Base-by-base conservation (phyloP, 2,797 vertebrate genomes). In the Sebastes kiyomatsui region DNA sequence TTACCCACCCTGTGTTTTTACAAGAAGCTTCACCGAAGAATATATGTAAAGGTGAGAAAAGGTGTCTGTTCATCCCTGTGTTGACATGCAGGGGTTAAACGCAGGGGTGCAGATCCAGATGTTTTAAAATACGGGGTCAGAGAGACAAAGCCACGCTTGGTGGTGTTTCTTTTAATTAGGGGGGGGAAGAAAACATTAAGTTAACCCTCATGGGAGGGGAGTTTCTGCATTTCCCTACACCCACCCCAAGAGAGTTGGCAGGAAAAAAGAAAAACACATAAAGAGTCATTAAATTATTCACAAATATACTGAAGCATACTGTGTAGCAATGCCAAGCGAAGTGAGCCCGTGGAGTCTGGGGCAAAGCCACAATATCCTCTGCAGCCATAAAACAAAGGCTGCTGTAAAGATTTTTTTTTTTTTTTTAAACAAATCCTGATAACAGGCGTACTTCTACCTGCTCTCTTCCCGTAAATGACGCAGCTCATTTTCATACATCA, bases 261-360 rank as follows among this genome's bases (percentile, higher is more conserved):
- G 66, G 27, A 22, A 72, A 86, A 84, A 66, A 88, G 58, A 86
- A 90, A 92, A 81, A 83, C 79, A 91, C 80, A 92, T 92, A 92
- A 92, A 89, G 79, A 93, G 70, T 84, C 84, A 88, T 91, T 94
- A 91, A 93, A 95, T 93, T 93, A 94, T 93, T 94, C 88, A 93
- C 90, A 93, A 92, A 94, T 89, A 90, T 73, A 84, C 86, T 67
- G 84, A 86, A 88, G 83, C 75, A 90, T 85, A 89, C 71, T 81
- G 87, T 81, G 87, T 75, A 62, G 89, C 71, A 74, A 88, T 80
- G 87, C 83, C 80, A 85, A 88, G 81, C 28, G 4, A 83, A 90
- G 86, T 84, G 87, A 88, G 87, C 90, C 82, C n/a, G 42, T 69
- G 33, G 78, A 85, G 85, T 86, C 73, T 75, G 72, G 82, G 70